These are phyloP conservation scores for Coreius guichenoti DNA, from an alignment of 2,797 vertebrate species.

Conservation along the genomic window DNA sequence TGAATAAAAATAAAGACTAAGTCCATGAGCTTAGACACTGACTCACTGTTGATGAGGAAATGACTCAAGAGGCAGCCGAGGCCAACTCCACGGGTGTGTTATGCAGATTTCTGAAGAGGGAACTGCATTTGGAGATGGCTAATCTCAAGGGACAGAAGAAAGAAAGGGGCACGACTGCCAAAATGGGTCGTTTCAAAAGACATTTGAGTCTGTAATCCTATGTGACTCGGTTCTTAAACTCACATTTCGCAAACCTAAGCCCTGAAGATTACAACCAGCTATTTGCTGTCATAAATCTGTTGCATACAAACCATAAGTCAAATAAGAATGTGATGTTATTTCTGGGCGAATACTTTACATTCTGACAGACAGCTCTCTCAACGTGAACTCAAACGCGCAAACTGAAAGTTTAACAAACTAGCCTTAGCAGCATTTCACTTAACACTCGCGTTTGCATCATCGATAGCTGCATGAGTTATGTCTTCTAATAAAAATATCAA, in stretches of 20 bases:
- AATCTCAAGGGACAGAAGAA: slow-evolving; percentile 34
- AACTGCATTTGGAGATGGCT: slow-evolving; percentile 38
- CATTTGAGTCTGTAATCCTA: slow-evolving; percentile 12
- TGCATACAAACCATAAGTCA: not conserved
- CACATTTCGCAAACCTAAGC: slow-evolving; percentile 28
- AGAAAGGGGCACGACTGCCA: slow-evolving; percentile 28
- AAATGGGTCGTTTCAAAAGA: slow-evolving; percentile 35
- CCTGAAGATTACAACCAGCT: slow-evolving; percentile 28
- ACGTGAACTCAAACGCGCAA: not conserved
- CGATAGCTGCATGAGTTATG: not conserved
- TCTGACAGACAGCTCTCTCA: slow-evolving; percentile 4
- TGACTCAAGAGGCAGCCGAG: slow-evolving; percentile 48
- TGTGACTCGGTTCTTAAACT: slow-evolving; percentile 24
- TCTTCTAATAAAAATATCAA: slow-evolving; percentile 34
- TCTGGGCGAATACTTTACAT: not conserved
- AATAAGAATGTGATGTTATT: slow-evolving; percentile 15
- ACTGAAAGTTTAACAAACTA: not conserved
- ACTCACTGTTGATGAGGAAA: slow-evolving; percentile 54
- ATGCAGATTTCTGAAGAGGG: slow-evolving; percentile 49
- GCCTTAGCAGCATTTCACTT: not conserved
- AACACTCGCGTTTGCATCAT: slow-evolving; percentile 26
- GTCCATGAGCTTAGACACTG: slow-evolving; percentile 39
- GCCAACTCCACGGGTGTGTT: slow-evolving; percentile 46
- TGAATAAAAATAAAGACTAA: slow-evolving; percentile 22
- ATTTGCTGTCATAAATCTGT: slow-evolving; percentile 33